Evolutionary conservation across 2,113 vertebrate genomes (phyloP), one percentile per base, ranked within the genome.

Genomic region (Phylloscopus whistleri): DNA sequence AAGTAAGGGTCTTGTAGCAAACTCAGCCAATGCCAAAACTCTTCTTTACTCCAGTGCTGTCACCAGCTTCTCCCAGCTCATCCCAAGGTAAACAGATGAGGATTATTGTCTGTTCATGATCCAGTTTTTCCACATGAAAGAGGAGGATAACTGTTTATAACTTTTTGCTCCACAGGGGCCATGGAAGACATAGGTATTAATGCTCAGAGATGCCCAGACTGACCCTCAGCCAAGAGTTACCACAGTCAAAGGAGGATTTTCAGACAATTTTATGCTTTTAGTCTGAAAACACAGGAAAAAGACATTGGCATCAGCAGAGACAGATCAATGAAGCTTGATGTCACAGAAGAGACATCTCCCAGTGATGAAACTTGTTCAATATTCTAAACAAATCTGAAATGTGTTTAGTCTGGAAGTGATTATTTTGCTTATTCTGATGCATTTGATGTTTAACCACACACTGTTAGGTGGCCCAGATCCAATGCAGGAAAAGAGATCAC

Each of bases 371-470:
- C 39, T 64, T 37, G 30, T 80, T 92, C 83, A 81, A 31, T 46
- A 63, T 41, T 70, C 81, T 81, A 95, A 95, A 96, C 72, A 94
- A 78, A 77, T 58, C 10, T 43, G 14, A 72, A 87, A 49, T 5
- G 28, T 90, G 86, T 96, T 97, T 96, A 92, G 93, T 96, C 95
- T 97, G 94, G 73, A 87, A 96, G 67, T 26, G 56, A 92, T 93
- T 94, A 64, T 83, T 89, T 90, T 92, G 85, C 76, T 94, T 94
- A 88, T 88, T 80, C 4, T 9, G 85, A 64, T 74, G 66, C 63
- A 90, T 95, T 85, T 96, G 87, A 88, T 90, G 52, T 84, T 92
- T 89, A 91, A 85, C 72, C 83, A 59, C 73, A 72, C 58, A 39
- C 48, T 58, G 89, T n/a, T 56, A 87, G 35, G 59, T 91, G 87